Percentiles rank a stretch among this genome's conserved stretches.
Evolutionary conservation across 1,140 invertebrate genomes (phyloP).

Genomic region (Popillia japonica): DNA sequence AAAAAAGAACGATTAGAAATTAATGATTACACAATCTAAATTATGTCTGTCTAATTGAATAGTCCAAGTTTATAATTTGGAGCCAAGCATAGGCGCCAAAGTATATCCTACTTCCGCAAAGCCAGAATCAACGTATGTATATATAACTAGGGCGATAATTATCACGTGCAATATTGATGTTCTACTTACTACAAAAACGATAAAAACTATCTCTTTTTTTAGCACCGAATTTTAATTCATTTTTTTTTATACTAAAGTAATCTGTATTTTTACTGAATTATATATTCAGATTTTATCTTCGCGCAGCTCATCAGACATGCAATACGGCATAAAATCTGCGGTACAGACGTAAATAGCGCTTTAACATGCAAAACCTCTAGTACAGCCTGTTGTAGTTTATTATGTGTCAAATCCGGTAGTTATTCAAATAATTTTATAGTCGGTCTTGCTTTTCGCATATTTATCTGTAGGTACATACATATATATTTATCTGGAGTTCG

Average conservation of each 20-base stretch:
- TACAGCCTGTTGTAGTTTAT: no score
- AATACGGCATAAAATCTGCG: not conserved
- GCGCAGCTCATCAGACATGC: not conserved
- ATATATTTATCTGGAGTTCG: no score
- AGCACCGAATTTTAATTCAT: no score
- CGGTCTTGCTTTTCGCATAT: no score
- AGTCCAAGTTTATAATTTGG: not conserved
- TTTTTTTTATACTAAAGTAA: no score
- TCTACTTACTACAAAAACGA: not conserved
- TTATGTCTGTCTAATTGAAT: not conserved
- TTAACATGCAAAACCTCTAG: not conserved
- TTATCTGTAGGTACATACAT: no score
- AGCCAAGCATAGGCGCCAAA: not conserved
- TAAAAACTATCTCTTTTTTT: not conserved
- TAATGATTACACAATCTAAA: not conserved
- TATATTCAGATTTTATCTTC: not conserved
- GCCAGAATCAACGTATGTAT: not conserved
- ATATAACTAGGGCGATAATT: not conserved
- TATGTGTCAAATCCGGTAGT: no score
- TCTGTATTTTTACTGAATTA: no score
- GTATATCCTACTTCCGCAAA: constrained; percentile 4
- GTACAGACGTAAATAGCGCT: not conserved
- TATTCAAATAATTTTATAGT: no score
- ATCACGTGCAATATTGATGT: constrained; percentile 6
- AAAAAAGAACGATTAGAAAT: not conserved